Conservation (phyloP, 2,797 vertebrate species). For the Coranthus polyacanthus region DNA sequence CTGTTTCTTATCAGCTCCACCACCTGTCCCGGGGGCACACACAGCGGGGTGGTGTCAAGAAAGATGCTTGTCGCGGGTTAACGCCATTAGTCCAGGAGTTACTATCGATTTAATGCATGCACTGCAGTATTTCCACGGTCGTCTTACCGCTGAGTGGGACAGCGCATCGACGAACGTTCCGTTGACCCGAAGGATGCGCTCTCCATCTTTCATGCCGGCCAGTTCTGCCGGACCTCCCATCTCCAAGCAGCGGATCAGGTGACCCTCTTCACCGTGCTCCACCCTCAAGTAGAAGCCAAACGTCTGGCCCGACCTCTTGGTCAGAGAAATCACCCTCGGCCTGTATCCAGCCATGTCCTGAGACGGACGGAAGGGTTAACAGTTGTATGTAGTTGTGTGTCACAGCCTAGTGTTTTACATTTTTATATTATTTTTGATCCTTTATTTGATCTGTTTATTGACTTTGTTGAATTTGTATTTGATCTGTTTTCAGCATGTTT, state of each 20-base stretch:
- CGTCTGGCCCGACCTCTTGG: constrained; percentile 85
- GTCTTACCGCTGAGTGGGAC: constrained; percentile 88
- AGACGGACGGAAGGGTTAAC: constrained; percentile 14
- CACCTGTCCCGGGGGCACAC: constrained; percentile 81
- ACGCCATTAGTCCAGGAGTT: background rate
- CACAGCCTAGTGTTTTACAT: too few relatives aligned
- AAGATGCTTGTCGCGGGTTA: background rate
- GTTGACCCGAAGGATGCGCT: constrained; percentile 92
- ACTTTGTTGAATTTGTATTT: too few relatives aligned
- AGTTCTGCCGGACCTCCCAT: constrained; percentile 88
- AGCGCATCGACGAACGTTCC: constrained; percentile 89
- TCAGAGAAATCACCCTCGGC: constrained; percentile 88
- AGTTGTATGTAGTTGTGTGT: background rate
- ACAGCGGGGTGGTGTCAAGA: background rate
- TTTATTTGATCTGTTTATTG: too few relatives aligned
- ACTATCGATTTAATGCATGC: constrained; percentile 21
- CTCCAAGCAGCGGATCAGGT: constrained; percentile 91
- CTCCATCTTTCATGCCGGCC: constrained; percentile 94
- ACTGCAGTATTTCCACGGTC: constrained; percentile 15
- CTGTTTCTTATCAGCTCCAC: constrained; percentile 89
- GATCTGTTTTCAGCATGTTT: too few relatives aligned
- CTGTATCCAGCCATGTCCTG: constrained; percentile 87
- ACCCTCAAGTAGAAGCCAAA: constrained; percentile 93
- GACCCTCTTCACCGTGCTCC: constrained; percentile 89
- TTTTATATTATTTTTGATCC: too few relatives aligned